Conservation (phyloP, 2,113 vertebrate species). For the Rhinoptilus africanus region DNA sequence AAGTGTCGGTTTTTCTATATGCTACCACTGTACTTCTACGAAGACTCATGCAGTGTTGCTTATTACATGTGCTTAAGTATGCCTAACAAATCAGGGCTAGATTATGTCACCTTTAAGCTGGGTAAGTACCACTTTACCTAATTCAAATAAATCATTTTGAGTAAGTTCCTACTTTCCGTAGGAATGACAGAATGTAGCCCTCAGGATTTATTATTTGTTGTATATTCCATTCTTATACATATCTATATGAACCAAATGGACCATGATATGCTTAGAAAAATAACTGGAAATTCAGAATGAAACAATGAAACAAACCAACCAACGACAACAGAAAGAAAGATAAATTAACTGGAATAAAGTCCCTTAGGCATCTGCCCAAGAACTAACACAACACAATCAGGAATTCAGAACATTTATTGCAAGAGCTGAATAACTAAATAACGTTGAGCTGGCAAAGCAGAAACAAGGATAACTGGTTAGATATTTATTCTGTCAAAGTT, state of each 20-base stretch:
- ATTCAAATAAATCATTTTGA: background rate
- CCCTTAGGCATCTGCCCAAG: constrained; percentile 59
- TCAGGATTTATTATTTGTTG: background rate
- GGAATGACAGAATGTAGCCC: background rate
- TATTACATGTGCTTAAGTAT: background rate
- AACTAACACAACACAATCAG: constrained; percentile 79
- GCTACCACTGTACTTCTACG: background rate
- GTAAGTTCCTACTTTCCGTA: background rate
- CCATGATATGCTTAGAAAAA: background rate
- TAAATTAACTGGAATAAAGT: constrained; percentile 5
- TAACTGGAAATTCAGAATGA: constrained; percentile 22
- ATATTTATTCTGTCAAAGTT: constrained; percentile 93
- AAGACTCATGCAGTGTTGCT: background rate
- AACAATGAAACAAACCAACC: background rate
- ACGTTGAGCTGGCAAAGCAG: constrained; percentile 87
- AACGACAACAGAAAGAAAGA: background rate
- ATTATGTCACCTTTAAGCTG: background rate
- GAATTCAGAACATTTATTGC: constrained; percentile 99
- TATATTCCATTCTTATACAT: background rate
- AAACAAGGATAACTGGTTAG: constrained; percentile 98
- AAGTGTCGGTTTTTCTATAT: background rate
- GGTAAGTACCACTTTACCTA: background rate
- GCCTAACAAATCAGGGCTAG: background rate
- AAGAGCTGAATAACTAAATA: constrained; percentile 97
- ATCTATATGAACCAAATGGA: background rate